Percentiles rank a stretch among this genome's conserved stretches.
Evolutionary conservation across 1,140 invertebrate genomes (phyloP).

Genomic region (Listronotus oregonensis): DNA sequence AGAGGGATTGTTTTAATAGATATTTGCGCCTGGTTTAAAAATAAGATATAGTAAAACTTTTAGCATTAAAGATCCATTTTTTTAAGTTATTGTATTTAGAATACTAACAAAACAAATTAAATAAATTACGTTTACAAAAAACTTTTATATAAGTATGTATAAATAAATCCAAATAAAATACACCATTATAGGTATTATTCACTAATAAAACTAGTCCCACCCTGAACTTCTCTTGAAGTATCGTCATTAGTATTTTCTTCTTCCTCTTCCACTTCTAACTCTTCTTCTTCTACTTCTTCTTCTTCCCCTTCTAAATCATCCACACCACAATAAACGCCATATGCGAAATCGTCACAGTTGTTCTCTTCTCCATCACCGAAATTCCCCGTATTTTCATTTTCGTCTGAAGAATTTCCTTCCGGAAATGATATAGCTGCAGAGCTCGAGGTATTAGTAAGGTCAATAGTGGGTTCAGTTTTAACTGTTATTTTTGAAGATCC

Average conservation of each 20-base stretch:
- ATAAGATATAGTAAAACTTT: no score
- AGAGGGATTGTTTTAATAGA: no score
- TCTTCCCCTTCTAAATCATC: constrained; percentile 9
- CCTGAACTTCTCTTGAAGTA: no score
- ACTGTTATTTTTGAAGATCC: constrained; percentile 8
- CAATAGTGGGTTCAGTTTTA: constrained; percentile 6
- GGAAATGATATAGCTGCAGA: constrained; percentile 25
- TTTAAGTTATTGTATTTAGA: no score
- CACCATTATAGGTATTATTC: no score
- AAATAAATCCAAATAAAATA: no score
- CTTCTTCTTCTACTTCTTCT: constrained; percentile 3
- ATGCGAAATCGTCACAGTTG: constrained; percentile 10
- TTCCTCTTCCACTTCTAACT: not conserved
- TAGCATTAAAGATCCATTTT: no score
- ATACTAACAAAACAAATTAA: no score
- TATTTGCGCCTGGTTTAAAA: no score
- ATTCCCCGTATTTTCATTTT: constrained; percentile 15
- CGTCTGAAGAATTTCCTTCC: constrained; percentile 16
- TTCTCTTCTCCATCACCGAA: constrained; percentile 13
- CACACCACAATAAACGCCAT: constrained; percentile 24
- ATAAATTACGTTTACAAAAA: no score
- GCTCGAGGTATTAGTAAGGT: constrained; percentile 13
- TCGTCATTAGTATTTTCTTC: not conserved
- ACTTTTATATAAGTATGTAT: no score
- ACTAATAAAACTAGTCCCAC: no score